Evolutionary conservation across 37 sponge, comb jelly and placozoan genomes (phyloP).

Genomic region (Tethya wilhelma): DNA sequence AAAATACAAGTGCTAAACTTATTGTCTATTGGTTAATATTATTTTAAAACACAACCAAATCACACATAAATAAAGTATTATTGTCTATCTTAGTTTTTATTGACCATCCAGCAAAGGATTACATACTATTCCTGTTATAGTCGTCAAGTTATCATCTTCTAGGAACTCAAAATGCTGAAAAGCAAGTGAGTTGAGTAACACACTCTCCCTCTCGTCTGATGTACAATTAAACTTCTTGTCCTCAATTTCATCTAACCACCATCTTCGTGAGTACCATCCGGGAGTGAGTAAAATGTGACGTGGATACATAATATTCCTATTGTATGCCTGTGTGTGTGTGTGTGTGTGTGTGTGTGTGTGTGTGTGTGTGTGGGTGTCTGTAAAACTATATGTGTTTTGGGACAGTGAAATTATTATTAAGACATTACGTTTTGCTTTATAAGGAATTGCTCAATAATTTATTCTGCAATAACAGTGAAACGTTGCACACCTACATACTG

Average conservation of each 20-base stretch:
- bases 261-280: conserved; percentile 25
- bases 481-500: too few relatives aligned
- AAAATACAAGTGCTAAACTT: background rate
- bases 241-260: conserved; percentile 10
- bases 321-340: conserved; percentile 42
- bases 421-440: too few relatives aligned
- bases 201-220: conserved; percentile 24
- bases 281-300: conserved; percentile 33
- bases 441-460: too few relatives aligned
- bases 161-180: conserved; percentile 40
- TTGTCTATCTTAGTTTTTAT: background rate
- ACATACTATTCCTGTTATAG: conserved; percentile 18
- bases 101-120: background rate
- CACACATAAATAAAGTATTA: too few relatives aligned
- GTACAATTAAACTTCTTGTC: background rate
- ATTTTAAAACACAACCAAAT: too few relatives aligned
- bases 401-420: too few relatives aligned
- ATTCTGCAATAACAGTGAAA: too few relatives aligned
- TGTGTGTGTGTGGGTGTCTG: too few relatives aligned
- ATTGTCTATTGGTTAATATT: background rate
- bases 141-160: background rate
- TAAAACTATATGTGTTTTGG: too few relatives aligned
- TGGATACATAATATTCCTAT: background rate
- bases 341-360: too few relatives aligned
- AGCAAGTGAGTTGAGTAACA: conserved; percentile 20